Evolutionary conservation across 2,113 vertebrate species (phyloP), one percentile per base, ranked within the genome.

Genomic region (Fukomys damarensis): DNA sequence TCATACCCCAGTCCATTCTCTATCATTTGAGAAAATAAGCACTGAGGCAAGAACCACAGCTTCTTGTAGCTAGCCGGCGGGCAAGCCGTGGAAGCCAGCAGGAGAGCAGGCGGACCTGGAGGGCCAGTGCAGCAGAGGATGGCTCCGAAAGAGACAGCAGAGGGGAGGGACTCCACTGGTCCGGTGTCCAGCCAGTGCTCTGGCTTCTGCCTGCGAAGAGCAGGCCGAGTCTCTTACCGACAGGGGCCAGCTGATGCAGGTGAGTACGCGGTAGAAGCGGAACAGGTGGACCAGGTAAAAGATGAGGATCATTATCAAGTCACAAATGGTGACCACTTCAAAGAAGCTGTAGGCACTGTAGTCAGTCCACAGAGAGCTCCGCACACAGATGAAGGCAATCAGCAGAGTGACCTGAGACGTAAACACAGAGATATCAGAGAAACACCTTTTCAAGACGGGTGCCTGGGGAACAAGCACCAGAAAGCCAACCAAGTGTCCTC

Each of bases 161-260:
- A n/a, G 0, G 24, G 54, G 86, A 89, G 11, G 28, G 41, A 4
- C 8, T 14, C 20, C 0, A 0, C 2, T 0, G 17, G 72, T 61
- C 61, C 58, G 2, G 28, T 0, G 12, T 3, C 41, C 81, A 4
- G 30, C 68, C 5, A 0, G 5, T 1, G 14, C 0, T 20, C 86
- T 1, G 70, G 59, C 79, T 28, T 11, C 13, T 0, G 30, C 2
- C 2, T 0, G 28, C 22, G 1, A 3, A 2, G n/a, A 1, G 2
- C 46, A 19, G 70, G 87, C 41, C 0, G 0, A 5, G 38, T 20
- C 54, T 76, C 99, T 99, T 98, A 99, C 99, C 86, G 99, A 99
- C 58, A 99, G 98, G 0, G 99, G 98, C 99, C 99, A 99, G 98
- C 99, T 99, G 97, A 99, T 99, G 13, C 99, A 99, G 19, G 98